phyloP scores from a whole-genome alignment of 2,888 invertebrate species.

The Galeopsomyia nigrocyanea region DNA sequence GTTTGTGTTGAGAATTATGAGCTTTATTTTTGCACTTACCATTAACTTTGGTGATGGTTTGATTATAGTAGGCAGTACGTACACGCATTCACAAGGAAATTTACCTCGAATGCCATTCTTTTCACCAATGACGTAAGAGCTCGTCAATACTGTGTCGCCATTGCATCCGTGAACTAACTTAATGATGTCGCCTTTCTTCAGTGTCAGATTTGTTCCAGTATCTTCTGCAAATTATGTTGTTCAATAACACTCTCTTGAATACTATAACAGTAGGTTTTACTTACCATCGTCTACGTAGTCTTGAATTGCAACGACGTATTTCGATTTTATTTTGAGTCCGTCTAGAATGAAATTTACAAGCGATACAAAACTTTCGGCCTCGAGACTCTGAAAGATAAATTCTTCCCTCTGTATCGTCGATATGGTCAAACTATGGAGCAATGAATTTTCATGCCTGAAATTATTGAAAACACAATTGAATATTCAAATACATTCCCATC shows the following conservation, averaged over 20 bases:
- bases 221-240: slow-evolving; percentile 67
- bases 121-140: slow-evolving; percentile 81
- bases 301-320: slow-evolving; percentile 84
- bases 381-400: slow-evolving; percentile 90
- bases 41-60: slow-evolving; percentile 74
- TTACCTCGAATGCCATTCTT: slow-evolving; percentile 82
- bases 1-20: background rate
- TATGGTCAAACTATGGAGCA: slow-evolving; percentile 79
- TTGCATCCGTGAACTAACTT: slow-evolving; percentile 80
- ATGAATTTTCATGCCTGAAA: slow-evolving; percentile 70
- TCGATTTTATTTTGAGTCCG: slow-evolving; percentile 87
- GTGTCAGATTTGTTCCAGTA: slow-evolving; percentile 73
- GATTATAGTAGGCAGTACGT: slow-evolving; percentile 86
- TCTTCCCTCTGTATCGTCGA: slow-evolving; percentile 90
- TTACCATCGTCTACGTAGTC: slow-evolving; percentile 71
- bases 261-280: background rate
- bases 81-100: slow-evolving; percentile 89
- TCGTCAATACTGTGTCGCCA: slow-evolving; percentile 82
- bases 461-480: background rate
- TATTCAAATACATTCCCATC: background rate
- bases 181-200: slow-evolving; percentile 86
- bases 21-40: slow-evolving; percentile 43
- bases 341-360: slow-evolving; percentile 87
- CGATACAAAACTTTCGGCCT: slow-evolving; percentile 87
- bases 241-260: background rate